Conservation (phyloP, 2,113 vertebrate species). For the Periophthalmus modestus region DNA sequence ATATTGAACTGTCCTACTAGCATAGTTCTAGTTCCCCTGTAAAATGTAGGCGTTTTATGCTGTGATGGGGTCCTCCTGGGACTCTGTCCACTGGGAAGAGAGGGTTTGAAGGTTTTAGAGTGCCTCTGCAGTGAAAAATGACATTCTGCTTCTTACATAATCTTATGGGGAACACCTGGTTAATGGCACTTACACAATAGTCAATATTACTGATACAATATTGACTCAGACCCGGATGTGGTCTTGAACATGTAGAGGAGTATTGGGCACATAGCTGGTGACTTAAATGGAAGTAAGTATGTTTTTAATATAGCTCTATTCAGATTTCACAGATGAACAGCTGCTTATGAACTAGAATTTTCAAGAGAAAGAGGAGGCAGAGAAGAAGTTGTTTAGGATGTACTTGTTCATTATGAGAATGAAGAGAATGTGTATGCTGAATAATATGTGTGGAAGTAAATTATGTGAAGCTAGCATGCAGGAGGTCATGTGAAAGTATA, state of each 20-base stretch:
- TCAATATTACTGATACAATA: slow-evolving; percentile 63
- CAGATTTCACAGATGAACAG: background rate
- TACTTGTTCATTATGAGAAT: too few relatives aligned
- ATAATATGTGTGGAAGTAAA: too few relatives aligned
- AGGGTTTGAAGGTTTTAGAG: slow-evolving; percentile 31
- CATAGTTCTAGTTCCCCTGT: slow-evolving; percentile 2
- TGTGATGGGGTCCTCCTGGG: slow-evolving; percentile 41
- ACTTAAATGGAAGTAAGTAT: slow-evolving; percentile 3
- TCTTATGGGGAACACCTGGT: slow-evolving; percentile 42
- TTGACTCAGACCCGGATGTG: slow-evolving; percentile 44
- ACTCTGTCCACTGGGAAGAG: slow-evolving; percentile 37
- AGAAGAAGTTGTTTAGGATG: too few relatives aligned
- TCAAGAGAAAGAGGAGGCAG: background rate
- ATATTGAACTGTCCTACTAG: background rate
- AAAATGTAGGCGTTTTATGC: slow-evolving; percentile 37
- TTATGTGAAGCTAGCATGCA: too few relatives aligned
- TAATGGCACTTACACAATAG: slow-evolving; percentile 56
- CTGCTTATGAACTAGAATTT: background rate
- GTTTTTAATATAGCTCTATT: background rate
- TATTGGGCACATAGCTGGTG: background rate
- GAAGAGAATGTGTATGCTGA: too few relatives aligned
- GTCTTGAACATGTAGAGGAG: slow-evolving; percentile 21
- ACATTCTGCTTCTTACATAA: slow-evolving; percentile 40
- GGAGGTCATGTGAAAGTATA: too few relatives aligned
- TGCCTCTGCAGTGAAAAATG: slow-evolving; percentile 37